Base-by-base conservation (phyloP, 2,888 invertebrate species). In the Cacoxenus indagator region DNA sequence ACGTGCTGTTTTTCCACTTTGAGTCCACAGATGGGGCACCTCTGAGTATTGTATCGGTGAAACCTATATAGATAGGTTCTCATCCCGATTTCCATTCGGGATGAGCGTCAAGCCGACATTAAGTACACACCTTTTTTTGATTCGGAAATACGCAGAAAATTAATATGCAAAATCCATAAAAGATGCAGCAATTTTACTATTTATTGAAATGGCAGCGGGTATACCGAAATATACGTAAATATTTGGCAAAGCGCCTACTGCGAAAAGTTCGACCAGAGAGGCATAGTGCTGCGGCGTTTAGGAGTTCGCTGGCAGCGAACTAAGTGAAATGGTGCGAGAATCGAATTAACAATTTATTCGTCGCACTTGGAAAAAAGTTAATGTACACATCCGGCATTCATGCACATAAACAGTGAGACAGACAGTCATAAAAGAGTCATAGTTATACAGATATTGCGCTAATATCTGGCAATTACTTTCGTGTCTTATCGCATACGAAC, bases 301-400 rank as follows among this genome's bases (percentile, higher is more conserved):
- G n/a, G n/a, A n/a, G n/a, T n/a, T n/a, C n/a, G n/a, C n/a, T n/a
- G n/a, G n/a, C n/a, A n/a, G 6, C 37, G 37, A 37, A 8, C 37
- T 8, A 37, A 37, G 11, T 37, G 37, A 37, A 37, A 37, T 37
- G n/a, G n/a, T n/a, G n/a, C n/a, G n/a, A n/a, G n/a, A 80, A 80
- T 80, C 76, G 78, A 80, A 82, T 80, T 80, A 80, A 80, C 80
- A 80, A 78, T 80, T 71, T 82, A 80, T 80, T 80, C 78, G 78
- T 81, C 77, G 74, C 66, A 65, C 70, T 64, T 65, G 14, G 43
- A 37, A 29, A 62, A 64, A 22, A 17, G 24, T 76, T n/a, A n/a
- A n/a, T n/a, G n/a, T n/a, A n/a, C n/a, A n/a, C n/a, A n/a, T n/a
- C n/a, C n/a, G n/a, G n/a, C n/a, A n/a, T n/a, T n/a, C n/a, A n/a